Evolutionary conservation across 2,888 invertebrate species (phyloP), one percentile per base, ranked within the genome.

Genomic region (Orthonychiurus folsomi): DNA sequence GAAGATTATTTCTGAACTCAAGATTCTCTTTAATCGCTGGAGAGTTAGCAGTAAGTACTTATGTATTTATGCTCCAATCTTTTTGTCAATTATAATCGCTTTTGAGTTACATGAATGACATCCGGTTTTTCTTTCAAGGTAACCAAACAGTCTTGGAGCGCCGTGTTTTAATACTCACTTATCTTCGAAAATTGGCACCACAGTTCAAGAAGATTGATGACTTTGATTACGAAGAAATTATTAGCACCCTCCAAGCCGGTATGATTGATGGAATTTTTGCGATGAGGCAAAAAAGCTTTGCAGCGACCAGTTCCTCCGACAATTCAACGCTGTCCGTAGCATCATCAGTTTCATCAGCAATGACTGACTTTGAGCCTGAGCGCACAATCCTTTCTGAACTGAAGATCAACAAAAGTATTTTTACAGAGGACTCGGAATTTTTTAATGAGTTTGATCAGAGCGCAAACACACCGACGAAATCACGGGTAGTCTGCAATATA

Each of bases 1-100:
- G 50, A 71, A 67, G 47, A 54, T 69, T 23, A 61, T 71, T 60
- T 18, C 64, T n/a, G 69, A 71, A 26, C 64, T 71, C 27, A 66
- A 69, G 47, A 66, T 61, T 28, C 61, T 68, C 18, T 50, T 71
- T 25, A 64, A 63, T 20, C 56, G 60, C 18, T 71, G 71, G 71
- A 65, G 66, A 3, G 21, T 65, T 2, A 66, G 61, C 59, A 65
- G 70, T 70, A 67, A 61, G 61, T 48, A 47, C 26, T 26, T 50
- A 26, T n/a, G n/a, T n/a, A n/a, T n/a, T n/a, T n/a, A n/a, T n/a
- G n/a, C n/a, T n/a, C n/a, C n/a, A n/a, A n/a, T n/a, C n/a, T n/a
- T n/a, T n/a, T n/a, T n/a, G n/a, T n/a, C n/a, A n/a, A n/a, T n/a
- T n/a, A n/a, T n/a, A n/a, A n/a, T n/a, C n/a, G n/a, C n/a, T n/a